Base-by-base conservation (phyloP, 2,113 vertebrate genomes). In the Eublepharis macularius region DNA sequence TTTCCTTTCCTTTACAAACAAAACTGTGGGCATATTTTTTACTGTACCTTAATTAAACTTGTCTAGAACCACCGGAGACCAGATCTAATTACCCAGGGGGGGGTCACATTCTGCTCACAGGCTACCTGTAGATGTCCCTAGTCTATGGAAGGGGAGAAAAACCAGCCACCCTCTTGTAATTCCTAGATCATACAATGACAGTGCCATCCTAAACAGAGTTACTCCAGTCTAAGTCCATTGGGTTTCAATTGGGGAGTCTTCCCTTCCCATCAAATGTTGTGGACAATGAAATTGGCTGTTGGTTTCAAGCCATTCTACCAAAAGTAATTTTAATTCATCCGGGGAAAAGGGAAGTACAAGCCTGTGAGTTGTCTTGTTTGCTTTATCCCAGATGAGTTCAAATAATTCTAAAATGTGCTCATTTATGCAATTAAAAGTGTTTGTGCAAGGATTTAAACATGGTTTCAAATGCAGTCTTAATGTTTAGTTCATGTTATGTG, bases 241-340 rank as follows among this genome's bases (percentile, higher is more conserved):
- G n/a, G n/a, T n/a, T n/a, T n/a, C n/a, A n/a, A n/a, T n/a, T n/a
- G n/a, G n/a, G n/a, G n/a, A n/a, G n/a, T 49, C 43, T 78, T 19
- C 47, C 47, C 29, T 78, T 51, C 63, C 26, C 6, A 7, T 34
- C 26, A 84, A 78, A 78, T 72, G 70, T 57, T 45, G 70, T 57
- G 45, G 36, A 39, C 21, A 68, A 68, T 9, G 14, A 63, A 83
- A 83, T 63, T 45, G 39, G 43, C 2, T 39, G 43, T 76, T 76
- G 10, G 16, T 84, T 84, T 68, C 60, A 68, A 84, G 43, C 34
- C 69, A 24, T 84, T 84, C 24, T 29, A 21, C 24, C 83, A 84
- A 32, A 69, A 51, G 9, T 41, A 51, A 79, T 60, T 72, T 85
- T 47, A 72, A 79, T 54, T 45, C 4, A 69, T n/a, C 34, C 24